These are phyloP conservation scores for Rotaria socialis DNA, from an alignment of 2,888 invertebrate genomes.

Conservation along the genomic window DNA sequence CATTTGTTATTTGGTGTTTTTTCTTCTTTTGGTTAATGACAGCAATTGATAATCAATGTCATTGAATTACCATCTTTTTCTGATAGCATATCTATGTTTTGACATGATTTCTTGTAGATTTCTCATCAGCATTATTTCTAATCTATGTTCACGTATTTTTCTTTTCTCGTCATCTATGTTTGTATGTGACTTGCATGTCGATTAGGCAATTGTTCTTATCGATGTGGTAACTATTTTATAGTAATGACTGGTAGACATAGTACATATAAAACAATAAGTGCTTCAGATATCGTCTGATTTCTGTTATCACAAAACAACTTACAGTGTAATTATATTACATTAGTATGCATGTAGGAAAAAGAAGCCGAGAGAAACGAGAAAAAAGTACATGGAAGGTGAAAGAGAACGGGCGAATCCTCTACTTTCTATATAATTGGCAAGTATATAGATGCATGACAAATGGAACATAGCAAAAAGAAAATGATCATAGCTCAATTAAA, in stretches of 20 bases:
- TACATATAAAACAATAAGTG: neutral
- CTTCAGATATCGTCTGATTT: neutral
- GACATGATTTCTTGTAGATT: neutral
- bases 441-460: neutral
- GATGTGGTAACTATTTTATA: neutral
- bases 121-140: neutral
- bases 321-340: neutral
- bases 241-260: neutral
- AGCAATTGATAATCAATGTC: conserved; percentile 9
- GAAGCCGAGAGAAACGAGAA: neutral
- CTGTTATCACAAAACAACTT: neutral
- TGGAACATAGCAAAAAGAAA: neutral
- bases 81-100: neutral
- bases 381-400: neutral
- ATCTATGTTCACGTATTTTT: neutral
- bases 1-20: neutral
- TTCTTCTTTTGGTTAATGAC: neutral
- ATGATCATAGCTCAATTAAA: neutral
- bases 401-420: neutral
- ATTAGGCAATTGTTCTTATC: conserved; percentile 26
- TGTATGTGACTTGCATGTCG: neutral
- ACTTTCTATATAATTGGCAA: neutral
- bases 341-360: neutral
- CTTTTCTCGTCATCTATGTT: neutral
- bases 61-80: neutral